Conservation (phyloP, 2,888 invertebrate species). For the Hemicrepidius hirtus region DNA sequence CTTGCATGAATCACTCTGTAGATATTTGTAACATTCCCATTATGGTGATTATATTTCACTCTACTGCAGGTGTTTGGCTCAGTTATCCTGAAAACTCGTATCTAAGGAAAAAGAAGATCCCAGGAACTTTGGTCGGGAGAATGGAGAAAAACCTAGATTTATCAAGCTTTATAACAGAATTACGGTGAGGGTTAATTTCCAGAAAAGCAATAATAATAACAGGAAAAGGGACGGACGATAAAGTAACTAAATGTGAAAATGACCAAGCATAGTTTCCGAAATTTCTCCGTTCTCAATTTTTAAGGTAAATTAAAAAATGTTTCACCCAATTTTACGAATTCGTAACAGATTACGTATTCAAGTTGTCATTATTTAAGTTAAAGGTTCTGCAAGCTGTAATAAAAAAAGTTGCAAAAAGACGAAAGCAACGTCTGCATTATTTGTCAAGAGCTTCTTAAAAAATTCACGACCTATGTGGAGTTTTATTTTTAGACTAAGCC, state of each 20-base stretch:
- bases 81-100: neutral
- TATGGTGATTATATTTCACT: neutral
- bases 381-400: neutral
- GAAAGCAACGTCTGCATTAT: constrained; percentile 1
- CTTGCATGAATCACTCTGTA: too few relatives aligned
- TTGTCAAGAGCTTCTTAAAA: neutral
- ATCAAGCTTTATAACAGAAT: constrained; percentile 13
- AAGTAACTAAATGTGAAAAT: constrained; percentile 4
- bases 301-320: neutral
- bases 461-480: neutral
- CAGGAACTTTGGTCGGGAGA: neutral
- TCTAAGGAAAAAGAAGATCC: neutral
- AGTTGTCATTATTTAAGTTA: neutral
- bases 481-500: neutral
- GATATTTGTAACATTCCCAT: neutral
- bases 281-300: neutral
- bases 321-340: neutral
- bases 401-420: neutral
- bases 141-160: constrained; percentile 15
- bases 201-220: constrained; percentile 2
- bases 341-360: neutral
- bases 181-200: constrained; percentile 2
- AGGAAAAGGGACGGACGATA: neutral
- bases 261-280: neutral
- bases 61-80: neutral